Conservation (phyloP, 2,888 invertebrate species). For the Agapostemon virescens region DNA sequence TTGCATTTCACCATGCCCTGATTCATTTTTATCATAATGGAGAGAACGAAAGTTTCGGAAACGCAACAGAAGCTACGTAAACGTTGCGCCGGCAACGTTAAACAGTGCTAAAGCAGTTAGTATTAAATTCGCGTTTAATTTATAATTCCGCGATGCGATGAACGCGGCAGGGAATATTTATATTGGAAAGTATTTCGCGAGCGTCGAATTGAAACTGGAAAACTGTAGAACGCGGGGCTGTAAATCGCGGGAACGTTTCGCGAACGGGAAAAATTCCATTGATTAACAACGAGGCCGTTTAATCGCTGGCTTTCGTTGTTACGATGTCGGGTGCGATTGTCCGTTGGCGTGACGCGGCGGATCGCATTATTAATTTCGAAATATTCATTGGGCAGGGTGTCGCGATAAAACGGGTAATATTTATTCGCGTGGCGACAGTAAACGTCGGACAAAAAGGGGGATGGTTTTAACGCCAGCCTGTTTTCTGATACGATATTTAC, state of each 20-base stretch:
- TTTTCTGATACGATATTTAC: constrained; percentile 48
- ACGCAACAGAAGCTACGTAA: background rate
- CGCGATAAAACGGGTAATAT: constrained; percentile 17
- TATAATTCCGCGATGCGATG: background rate
- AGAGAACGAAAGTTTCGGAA: background rate
- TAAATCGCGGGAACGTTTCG: background rate
- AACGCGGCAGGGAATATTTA: background rate
- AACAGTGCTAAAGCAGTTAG: background rate
- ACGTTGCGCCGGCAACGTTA: background rate
- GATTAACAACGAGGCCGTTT: constrained; percentile 7
- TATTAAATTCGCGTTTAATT: background rate
- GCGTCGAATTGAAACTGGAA: background rate
- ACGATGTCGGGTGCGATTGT: background rate
- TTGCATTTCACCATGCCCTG: background rate
- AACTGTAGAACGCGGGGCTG: background rate
- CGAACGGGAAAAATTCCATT: too few species aligned
- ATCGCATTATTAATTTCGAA: constrained; percentile 31
- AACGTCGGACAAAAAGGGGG: constrained; percentile 1
- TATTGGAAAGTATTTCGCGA: background rate
- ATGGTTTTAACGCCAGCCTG: background rate
- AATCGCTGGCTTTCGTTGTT: background rate
- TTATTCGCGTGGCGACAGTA: constrained; percentile 15
- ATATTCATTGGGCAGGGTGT: constrained; percentile 31
- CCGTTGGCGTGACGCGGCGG: background rate
- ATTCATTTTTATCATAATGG: background rate